Base-by-base conservation (phyloP, 2,797 vertebrate species). In the Tiaroga cobitis region DNA sequence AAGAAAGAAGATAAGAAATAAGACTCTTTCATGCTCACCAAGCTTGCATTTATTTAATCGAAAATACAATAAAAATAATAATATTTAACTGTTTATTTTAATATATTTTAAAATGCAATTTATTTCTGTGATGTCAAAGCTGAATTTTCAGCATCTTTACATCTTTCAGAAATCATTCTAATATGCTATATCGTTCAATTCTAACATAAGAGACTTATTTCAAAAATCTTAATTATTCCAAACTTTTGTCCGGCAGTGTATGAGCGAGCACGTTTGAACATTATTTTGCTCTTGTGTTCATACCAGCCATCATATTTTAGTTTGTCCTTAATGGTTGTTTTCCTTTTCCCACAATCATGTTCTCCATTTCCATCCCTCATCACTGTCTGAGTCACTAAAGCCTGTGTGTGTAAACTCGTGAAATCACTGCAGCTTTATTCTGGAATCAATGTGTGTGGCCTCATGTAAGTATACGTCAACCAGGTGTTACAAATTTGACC, bases 281-380 rank as follows among this genome's bases (percentile, higher is more conserved):
- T 87, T 82, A 63, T 69, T 73, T 85, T 85, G 81, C 75, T 88
- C 32, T 51, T 82, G 46, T 73, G 51, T 56, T 83, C 86, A 39
- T 59, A 49, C 65, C 68, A 69, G 56, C 34, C 65, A 86, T 51
- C 56, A 70, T 75, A 34, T 86, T 75, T 88, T 54, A 69, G 43
- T 89, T 90, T 85, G 76, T 77, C 86, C 46, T 80, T 82, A 87
- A 87, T 39, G 29, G 68, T 74, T 84, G 70, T 82, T 89, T 82
- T 87, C 80, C 80, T 89, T 81, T 85, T 83, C 72, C 70, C 13
- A 37, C 80, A 87, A 80, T 86, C 63, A 39, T 87, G 81, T 86
- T 84, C 86, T 83, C 79, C 86, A 89, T 89, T 84, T 75, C 63
- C 88, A 86, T 85, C 46, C 80, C 49, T 67, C 85, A 88, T 89